Evolutionary conservation across 2,797 vertebrate genomes (phyloP), one percentile per base, ranked within the genome.

Genomic region (Somateria mollissima): DNA sequence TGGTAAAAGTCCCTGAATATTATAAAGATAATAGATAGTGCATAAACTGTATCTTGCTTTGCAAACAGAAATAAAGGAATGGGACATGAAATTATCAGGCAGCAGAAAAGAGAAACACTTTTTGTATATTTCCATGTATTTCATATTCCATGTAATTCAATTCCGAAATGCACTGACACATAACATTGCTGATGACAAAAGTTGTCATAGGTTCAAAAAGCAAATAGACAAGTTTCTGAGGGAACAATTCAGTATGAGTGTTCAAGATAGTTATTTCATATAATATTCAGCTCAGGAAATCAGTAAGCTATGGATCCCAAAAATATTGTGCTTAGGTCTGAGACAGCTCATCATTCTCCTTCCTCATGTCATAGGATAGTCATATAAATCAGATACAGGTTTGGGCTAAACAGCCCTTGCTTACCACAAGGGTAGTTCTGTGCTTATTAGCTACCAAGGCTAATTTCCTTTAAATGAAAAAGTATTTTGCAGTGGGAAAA

Each of bases 121-220:
- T 69, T 11, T 6, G 25, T 2, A 8, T 19, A 9, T 2, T 19
- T 69, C 13, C 7, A 30, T 2, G 7, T 19, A 9, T 2, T 19
- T 22, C 47, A 47, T 47, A 11, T 47, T 22, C 47, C 47, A 2
- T n/a, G 27, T 61, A 86, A 64, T 36, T 79, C 15, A 65, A 4
- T 14, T 76, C 54, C 56, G 73, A 91, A 72, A 72, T 3, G 13
- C 14, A 15, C 11, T 43, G 21, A 7, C 62, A 53, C 5, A n/a
- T 11, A 2, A 14, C 12, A 8, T 0, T 5, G 11, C 28, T 72
- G 45, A 34, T 54, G 13, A 17, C 13, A 51, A 73, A 10, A 64
- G 13, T 5, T 7, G n/a, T 2, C 18, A 53, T 10, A 5, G 5
- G 20, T 30, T 71, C 32, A 47, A 65, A 89, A 43, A 54, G 7